phyloP scores from a whole-genome alignment of 2,797 vertebrate species.

The Sebastes matsubarae region DNA sequence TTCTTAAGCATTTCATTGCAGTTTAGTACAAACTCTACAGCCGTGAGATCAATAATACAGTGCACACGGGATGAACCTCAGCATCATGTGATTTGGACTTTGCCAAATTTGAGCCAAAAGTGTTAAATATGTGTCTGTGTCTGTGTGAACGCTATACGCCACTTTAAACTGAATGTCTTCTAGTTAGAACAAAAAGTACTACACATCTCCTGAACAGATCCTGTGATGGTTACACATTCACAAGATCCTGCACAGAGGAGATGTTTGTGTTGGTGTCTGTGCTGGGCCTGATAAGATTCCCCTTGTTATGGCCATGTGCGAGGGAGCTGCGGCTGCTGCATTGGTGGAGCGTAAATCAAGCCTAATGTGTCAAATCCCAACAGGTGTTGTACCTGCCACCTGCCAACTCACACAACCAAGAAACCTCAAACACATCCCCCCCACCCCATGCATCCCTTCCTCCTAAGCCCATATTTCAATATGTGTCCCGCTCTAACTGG shows the following conservation, averaged over 20 bases:
- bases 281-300: conserved; percentile 49
- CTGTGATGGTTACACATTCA: conserved; percentile 42
- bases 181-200: conserved; percentile 59
- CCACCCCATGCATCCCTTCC: conserved; percentile 10
- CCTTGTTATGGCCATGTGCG: conserved; percentile 48
- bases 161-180: conserved; percentile 38
- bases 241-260: conserved; percentile 46
- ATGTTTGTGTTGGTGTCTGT: conserved; percentile 53
- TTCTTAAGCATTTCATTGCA: conserved; percentile 70
- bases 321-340: conserved; percentile 56
- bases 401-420: conserved; percentile 50
- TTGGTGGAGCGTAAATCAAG: conserved; percentile 60
- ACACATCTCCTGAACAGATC: conserved; percentile 49
- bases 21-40: conserved; percentile 69
- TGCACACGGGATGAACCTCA: conserved; percentile 42
- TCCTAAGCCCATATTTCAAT: conserved; percentile 30
- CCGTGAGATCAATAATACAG: conserved; percentile 52
- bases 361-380: conserved; percentile 58
- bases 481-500: conserved; percentile 66
- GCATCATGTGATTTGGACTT: conserved; percentile 26
- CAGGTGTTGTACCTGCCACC: conserved; percentile 58
- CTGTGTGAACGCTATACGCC: conserved; percentile 29
- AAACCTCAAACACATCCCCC: conserved; percentile 32
- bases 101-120: conserved; percentile 23
- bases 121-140: conserved; percentile 17